Percentiles rank a stretch among this genome's conserved stretches.
Evolutionary conservation across 2,797 vertebrate genomes (phyloP).

Genomic region (Spinibarbus caldwelli): DNA sequence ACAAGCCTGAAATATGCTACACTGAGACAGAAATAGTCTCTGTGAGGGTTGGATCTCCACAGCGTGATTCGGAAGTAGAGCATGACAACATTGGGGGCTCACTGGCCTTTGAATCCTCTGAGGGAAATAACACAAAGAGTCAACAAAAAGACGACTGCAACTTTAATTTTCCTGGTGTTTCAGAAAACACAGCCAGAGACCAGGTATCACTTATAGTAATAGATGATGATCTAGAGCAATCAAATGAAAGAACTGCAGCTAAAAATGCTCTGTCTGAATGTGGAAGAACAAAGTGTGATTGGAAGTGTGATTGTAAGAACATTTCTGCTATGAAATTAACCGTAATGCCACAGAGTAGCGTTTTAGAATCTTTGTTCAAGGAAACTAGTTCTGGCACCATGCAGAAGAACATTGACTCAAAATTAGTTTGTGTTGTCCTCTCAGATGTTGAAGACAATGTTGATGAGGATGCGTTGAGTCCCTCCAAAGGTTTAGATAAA

Average conservation of each 20-base stretch:
- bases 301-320: background rate
- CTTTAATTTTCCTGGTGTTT: background rate
- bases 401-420: slow-evolving; percentile 8
- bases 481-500: slow-evolving; percentile 7
- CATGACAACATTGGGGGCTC: background rate
- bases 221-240: slow-evolving; percentile 20
- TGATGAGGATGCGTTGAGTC: slow-evolving; percentile 16
- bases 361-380: slow-evolving; percentile 2
- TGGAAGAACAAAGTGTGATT: background rate
- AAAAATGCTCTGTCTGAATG: slow-evolving; percentile 11
- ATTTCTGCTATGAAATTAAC: background rate
- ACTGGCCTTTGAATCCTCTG: background rate
- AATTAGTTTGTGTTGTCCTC: slow-evolving; percentile 33
- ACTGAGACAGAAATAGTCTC: slow-evolving; percentile 24
- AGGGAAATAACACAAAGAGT: background rate
- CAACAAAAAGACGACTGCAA: slow-evolving; percentile 9
- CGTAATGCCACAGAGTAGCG: background rate
- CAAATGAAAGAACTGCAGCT: background rate
- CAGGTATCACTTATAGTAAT: background rate
- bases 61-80: slow-evolving; percentile 2
- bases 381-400: slow-evolving; percentile 19
- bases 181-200: background rate
- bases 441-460: slow-evolving; percentile 39
- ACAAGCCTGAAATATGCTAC: background rate
- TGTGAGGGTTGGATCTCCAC: slow-evolving; percentile 20